Conservation (phyloP, 2,113 vertebrate species). For the Siphamia tubifer region DNA sequence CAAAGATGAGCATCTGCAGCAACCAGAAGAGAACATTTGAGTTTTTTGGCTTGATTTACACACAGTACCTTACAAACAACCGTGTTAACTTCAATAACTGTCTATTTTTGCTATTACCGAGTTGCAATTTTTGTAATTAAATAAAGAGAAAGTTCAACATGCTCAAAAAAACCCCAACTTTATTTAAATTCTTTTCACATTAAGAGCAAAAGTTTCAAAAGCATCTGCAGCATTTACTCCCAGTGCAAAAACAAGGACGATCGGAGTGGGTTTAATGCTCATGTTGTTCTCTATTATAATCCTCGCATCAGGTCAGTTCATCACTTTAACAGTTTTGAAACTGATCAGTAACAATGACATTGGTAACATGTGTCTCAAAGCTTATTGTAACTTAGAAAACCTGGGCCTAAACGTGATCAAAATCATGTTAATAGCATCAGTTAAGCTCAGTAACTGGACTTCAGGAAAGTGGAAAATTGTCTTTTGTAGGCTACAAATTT, state of each 20-base stretch:
- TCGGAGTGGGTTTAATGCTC: slow-evolving; percentile 16
- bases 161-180: slow-evolving; percentile 38
- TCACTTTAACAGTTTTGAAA: background rate
- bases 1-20: too few species aligned
- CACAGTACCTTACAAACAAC: too few species aligned
- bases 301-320: background rate
- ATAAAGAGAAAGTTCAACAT: too few species aligned
- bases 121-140: too few species aligned
- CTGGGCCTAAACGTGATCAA: background rate
- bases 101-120: too few species aligned
- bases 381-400: background rate
- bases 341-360: slow-evolving; percentile 1
- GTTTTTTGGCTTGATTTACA: too few species aligned
- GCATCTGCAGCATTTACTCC: slow-evolving; percentile 28
- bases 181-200: slow-evolving; percentile 46
- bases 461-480: too few species aligned
- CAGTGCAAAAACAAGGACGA: slow-evolving; percentile 41
- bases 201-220: slow-evolving; percentile 30
- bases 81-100: too few species aligned
- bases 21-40: too few species aligned
- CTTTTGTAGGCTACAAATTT: too few species aligned
- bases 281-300: background rate
- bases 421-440: background rate
- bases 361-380: background rate
- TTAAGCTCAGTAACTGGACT: background rate